Evolutionary conservation across 2,888 invertebrate genomes (phyloP).

Genomic region (Hymenopus coronatus): DNA sequence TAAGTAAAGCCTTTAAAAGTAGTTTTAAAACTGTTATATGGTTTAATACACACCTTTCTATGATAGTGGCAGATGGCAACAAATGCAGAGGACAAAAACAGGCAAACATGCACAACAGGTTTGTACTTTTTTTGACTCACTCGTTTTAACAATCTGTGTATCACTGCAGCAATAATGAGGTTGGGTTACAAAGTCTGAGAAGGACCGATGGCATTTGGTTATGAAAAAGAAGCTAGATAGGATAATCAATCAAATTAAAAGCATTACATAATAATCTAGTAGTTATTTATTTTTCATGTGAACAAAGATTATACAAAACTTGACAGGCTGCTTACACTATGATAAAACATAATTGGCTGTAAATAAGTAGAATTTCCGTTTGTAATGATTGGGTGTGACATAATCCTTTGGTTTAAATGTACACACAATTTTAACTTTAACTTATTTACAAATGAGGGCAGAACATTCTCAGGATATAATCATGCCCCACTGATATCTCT

Average conservation of each 20-base stretch:
- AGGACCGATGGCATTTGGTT: too few relatives aligned
- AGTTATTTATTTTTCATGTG: not conserved
- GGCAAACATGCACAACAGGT: too few relatives aligned
- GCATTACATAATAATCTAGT: not conserved
- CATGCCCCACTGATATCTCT: not conserved
- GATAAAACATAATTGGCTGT: not conserved
- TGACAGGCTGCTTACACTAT: constrained; percentile 4
- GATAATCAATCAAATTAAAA: not conserved
- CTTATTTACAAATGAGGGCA: not conserved
- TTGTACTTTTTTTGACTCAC: too few relatives aligned
- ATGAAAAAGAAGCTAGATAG: too few relatives aligned
- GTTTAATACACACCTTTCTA: too few relatives aligned
- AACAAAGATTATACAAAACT: constrained; percentile 16
- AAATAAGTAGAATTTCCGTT: not conserved
- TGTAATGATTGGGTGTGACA: not conserved
- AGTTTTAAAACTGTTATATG: too few relatives aligned
- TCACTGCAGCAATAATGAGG: too few relatives aligned
- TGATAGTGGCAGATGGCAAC: too few relatives aligned
- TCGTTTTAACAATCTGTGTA: too few relatives aligned
- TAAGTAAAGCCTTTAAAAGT: too few relatives aligned
- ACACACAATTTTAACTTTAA: not conserved
- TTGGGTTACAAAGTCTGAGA: too few relatives aligned
- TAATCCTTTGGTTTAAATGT: not conserved
- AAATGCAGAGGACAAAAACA: too few relatives aligned
- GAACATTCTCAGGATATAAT: not conserved